These are phyloP conservation scores for Aulostomus chinensis DNA, from an alignment of 2,797 vertebrate genomes.

Conservation along the genomic window DNA sequence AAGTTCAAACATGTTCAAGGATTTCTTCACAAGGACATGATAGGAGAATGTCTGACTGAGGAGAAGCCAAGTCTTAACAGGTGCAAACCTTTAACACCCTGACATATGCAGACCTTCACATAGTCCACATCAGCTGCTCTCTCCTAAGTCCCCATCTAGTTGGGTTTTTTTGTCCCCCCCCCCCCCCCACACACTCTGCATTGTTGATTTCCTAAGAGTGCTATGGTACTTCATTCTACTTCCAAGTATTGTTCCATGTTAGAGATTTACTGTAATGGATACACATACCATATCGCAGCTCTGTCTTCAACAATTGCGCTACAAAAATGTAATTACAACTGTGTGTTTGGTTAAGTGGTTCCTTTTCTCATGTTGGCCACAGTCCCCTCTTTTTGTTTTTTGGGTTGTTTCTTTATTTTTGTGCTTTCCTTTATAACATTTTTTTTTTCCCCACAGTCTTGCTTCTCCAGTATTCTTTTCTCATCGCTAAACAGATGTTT, in stretches of 20 bases:
- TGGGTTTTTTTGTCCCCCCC: too few relatives aligned
- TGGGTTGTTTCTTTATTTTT: too few relatives aligned
- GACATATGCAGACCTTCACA: too few relatives aligned
- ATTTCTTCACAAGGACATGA: too few relatives aligned
- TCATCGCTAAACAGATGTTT: constrained; percentile 30
- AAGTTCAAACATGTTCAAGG: too few relatives aligned
- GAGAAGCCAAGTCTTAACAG: too few relatives aligned
- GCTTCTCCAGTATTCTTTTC: constrained; percentile 25
- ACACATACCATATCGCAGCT: constrained; percentile 21
- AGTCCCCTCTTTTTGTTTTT: constrained; percentile 24
- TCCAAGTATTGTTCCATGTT: constrained; percentile 72
- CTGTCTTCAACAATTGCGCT: constrained; percentile 13
- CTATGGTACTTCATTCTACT: constrained; percentile 49
- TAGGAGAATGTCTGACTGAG: too few relatives aligned
- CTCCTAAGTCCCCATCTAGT: too few relatives aligned
- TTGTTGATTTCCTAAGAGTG: constrained; percentile 56
- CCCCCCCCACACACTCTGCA: too few relatives aligned
- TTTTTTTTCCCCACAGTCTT: constrained; percentile 27
- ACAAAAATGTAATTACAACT: constrained; percentile 9
- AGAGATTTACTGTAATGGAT: constrained; percentile 23
- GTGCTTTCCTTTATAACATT: too few relatives aligned
- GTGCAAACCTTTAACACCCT: too few relatives aligned
- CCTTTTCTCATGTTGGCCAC: constrained; percentile 13
- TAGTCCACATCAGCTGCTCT: too few relatives aligned
- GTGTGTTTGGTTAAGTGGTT: constrained; percentile 8